phyloP scores from a whole-genome alignment of 2,113 vertebrate species.

The Callorhinus ursinus region DNA sequence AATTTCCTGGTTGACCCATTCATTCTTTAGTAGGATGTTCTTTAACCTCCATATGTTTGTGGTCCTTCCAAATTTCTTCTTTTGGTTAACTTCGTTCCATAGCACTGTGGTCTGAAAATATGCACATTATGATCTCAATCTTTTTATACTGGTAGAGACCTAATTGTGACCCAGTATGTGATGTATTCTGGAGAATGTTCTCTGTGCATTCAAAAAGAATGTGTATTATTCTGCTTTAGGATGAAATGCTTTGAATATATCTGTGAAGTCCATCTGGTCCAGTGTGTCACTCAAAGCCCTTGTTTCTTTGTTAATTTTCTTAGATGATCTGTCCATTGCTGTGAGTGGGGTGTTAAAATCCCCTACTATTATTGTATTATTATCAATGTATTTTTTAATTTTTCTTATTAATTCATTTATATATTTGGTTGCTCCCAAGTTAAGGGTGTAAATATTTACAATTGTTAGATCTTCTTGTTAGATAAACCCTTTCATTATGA shows the following conservation, averaged over 20 bases:
- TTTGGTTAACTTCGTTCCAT: background rate
- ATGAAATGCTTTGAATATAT: background rate
- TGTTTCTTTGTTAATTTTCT: background rate
- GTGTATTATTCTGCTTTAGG: background rate
- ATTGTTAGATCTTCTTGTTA: background rate
- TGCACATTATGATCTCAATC: background rate
- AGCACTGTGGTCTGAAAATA: background rate
- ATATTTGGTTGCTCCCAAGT: background rate
- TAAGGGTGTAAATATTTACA: background rate
- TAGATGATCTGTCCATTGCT: background rate
- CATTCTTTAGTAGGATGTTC: background rate
- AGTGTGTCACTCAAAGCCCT: background rate
- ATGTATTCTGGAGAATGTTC: background rate
- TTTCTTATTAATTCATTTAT: background rate
- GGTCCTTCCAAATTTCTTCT: background rate
- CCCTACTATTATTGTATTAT: background rate
- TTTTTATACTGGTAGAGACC: background rate
- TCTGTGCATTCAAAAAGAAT: background rate
- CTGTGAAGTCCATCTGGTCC: background rate
- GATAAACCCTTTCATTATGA: background rate
- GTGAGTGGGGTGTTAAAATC: background rate
- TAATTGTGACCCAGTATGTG: background rate
- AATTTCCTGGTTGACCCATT: background rate
- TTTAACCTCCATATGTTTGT: background rate
- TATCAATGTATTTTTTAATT: background rate